These are phyloP conservation scores for Ennomos fuscantarius DNA, from an alignment of 2,888 invertebrate genomes.

Conservation along the genomic window DNA sequence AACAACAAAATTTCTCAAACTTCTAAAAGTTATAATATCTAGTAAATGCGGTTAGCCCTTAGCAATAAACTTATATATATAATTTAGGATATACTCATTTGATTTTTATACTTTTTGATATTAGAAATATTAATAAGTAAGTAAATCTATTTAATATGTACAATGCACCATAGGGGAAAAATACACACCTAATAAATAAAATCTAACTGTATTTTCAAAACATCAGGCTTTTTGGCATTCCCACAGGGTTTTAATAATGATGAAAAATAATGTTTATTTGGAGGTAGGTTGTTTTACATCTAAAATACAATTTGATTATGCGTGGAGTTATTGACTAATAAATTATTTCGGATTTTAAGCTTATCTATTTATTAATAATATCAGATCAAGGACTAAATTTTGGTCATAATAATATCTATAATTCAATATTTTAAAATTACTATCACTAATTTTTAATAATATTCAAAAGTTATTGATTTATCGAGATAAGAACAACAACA, in stretches of 20 bases:
- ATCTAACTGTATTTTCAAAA: constrained; percentile 55
- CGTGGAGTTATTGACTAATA: constrained; percentile 29
- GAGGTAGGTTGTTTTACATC: constrained; percentile 72
- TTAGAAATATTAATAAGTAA: not conserved
- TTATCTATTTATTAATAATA: constrained; percentile 34
- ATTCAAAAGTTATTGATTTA: constrained; percentile 5
- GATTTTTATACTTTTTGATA: constrained; percentile 7
- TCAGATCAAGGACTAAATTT: constrained; percentile 46
- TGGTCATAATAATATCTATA: constrained; percentile 38
- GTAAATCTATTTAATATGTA: constrained; percentile 45
- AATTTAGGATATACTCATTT: not conserved
- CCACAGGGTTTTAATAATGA: constrained; percentile 55
- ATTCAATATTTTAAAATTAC: constrained; percentile 13
- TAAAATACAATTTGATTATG: constrained; percentile 60
- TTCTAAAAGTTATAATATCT: not conserved
- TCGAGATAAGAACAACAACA: constrained; percentile 27
- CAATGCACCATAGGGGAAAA: constrained; percentile 69
- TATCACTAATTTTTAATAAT: constrained; percentile 12
- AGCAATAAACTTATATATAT: constrained; percentile 2
- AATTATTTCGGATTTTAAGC: constrained; percentile 28
- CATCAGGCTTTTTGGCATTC: constrained; percentile 79
- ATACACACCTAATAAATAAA: constrained; percentile 49
- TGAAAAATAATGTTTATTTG: constrained; percentile 60
- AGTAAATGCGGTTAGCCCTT: constrained; percentile 12
- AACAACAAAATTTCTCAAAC: constrained; percentile 1